A percentile compares a stretch with the other conserved stretches of the same genome.
Conservation (phyloP, 2,888 invertebrate species). For the Gymnosoma rotundatum region DNA sequence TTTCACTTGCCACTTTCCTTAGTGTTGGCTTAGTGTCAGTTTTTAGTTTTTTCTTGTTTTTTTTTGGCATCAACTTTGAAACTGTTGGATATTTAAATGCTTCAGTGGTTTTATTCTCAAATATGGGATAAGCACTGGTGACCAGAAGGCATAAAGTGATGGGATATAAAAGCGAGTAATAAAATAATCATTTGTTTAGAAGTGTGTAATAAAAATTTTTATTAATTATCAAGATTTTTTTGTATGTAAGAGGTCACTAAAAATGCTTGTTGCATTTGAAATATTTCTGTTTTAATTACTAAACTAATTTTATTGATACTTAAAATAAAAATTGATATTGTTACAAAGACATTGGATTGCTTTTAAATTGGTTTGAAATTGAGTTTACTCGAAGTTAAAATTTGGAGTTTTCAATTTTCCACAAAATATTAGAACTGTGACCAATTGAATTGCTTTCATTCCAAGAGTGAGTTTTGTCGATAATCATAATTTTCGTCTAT, state of each 20-base stretch:
- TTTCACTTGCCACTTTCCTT: slow-evolving; percentile 12
- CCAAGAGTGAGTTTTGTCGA: too few relatives aligned
- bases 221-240: background rate
- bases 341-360: too few relatives aligned
- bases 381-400: too few relatives aligned
- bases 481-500: too few relatives aligned
- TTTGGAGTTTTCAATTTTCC: too few relatives aligned
- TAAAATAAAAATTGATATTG: too few relatives aligned
- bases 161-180: background rate
- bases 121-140: slow-evolving; percentile 18
- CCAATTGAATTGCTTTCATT: too few relatives aligned
- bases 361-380: too few relatives aligned
- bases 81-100: slow-evolving; percentile 46
- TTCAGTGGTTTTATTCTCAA: slow-evolving; percentile 29
- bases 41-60: background rate
- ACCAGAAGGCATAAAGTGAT: background rate
- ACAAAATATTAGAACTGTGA: too few relatives aligned
- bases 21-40: slow-evolving; percentile 40
- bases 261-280: background rate
- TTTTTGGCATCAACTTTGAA: slow-evolving; percentile 18
- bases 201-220: background rate
- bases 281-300: background rate
- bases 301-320: background rate
- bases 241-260: background rate
- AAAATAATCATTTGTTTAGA: background rate